Conservation (phyloP, 2,888 invertebrate species). For the Phalangium opilio region DNA sequence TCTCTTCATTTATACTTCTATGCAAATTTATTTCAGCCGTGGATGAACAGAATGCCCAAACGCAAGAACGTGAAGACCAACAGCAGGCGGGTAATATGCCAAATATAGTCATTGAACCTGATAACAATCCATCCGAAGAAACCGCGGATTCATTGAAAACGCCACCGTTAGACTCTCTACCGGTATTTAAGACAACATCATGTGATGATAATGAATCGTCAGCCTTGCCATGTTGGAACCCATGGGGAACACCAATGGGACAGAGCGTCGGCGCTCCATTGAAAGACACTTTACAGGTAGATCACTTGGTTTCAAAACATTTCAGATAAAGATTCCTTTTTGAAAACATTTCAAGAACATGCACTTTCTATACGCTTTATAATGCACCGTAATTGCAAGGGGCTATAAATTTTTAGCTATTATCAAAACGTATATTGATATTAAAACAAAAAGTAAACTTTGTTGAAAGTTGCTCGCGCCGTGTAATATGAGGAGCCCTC, state of each 20-base stretch:
- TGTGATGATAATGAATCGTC: slow-evolving; percentile 10
- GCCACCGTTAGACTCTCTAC: neutral
- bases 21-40: slow-evolving; percentile 32
- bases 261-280: slow-evolving; percentile 16
- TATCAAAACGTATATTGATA: too few relatives aligned
- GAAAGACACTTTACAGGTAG: slow-evolving; percentile 14
- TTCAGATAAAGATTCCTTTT: too few relatives aligned
- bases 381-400: too few relatives aligned
- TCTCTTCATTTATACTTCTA: too few relatives aligned
- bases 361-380: too few relatives aligned
- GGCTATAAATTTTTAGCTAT: too few relatives aligned
- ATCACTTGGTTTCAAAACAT: too few relatives aligned
- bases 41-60: slow-evolving; percentile 41
- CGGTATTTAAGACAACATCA: slow-evolving; percentile 3
- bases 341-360: neutral
- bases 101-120: neutral
- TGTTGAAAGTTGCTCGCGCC: too few relatives aligned
- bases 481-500: too few relatives aligned
- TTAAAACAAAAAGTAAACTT: too few relatives aligned
- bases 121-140: neutral
- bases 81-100: neutral
- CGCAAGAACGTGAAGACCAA: slow-evolving; percentile 18
- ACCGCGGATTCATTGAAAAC: neutral
- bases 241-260: slow-evolving; percentile 17
- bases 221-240: slow-evolving; percentile 10